Evolutionary conservation across 2,113 vertebrate species (phyloP).

Genomic region (Narcine bancroftii): DNA sequence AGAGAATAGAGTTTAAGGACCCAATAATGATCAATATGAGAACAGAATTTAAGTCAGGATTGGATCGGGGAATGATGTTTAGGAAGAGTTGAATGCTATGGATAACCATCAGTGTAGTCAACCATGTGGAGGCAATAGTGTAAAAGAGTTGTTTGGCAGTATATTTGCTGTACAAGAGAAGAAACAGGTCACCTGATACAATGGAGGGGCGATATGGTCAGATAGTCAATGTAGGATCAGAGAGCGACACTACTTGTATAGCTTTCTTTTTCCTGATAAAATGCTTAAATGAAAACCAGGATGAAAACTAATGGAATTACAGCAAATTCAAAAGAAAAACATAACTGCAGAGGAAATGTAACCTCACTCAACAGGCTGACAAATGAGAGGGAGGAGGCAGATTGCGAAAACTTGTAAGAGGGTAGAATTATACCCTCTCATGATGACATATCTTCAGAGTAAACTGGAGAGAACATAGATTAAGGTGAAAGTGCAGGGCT

Average conservation of each 20-base stretch:
- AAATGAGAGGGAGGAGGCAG: too few relatives aligned
- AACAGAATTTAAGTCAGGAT: neutral
- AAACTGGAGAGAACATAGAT: too few relatives aligned
- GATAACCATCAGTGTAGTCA: neutral
- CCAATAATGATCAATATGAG: neutral
- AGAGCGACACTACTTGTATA: neutral
- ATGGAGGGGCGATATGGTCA: neutral
- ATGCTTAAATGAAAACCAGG: neutral
- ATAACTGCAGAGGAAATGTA: neutral
- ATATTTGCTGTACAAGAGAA: neutral
- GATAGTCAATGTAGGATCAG: neutral
- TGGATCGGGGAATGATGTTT: neutral
- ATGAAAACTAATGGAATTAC: neutral
- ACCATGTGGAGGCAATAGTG: neutral
- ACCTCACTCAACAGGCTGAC: neutral
- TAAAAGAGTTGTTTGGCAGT: neutral
- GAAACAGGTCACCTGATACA: neutral
- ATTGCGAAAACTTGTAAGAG: too few relatives aligned
- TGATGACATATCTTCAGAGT: too few relatives aligned
- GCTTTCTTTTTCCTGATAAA: neutral
- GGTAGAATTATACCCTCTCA: too few relatives aligned
- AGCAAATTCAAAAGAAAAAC: too few relatives aligned
- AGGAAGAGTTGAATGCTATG: neutral
- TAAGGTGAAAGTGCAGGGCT: too few relatives aligned
- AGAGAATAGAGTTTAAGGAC: neutral